Conservation (phyloP, 2,113 vertebrate species). For the Dipodomys ordii region DNA sequence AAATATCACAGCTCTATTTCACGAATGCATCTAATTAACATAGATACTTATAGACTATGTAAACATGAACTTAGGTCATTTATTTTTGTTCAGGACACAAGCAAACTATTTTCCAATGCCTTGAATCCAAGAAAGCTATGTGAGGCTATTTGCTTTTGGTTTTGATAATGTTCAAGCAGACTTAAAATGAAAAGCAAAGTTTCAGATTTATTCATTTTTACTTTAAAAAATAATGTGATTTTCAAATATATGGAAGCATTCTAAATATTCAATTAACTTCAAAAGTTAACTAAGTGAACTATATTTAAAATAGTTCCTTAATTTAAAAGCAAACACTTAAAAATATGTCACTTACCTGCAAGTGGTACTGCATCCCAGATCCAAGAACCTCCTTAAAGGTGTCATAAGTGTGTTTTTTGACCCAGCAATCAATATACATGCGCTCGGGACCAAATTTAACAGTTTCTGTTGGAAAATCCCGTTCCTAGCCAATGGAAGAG, state of each 20-base stretch:
- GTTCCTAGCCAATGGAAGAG: constrained; percentile 88
- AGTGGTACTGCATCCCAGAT: constrained; percentile 97
- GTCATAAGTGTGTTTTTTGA: constrained; percentile 95
- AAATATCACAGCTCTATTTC: neutral
- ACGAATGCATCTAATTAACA: neutral
- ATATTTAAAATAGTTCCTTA: neutral
- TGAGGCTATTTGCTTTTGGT: neutral
- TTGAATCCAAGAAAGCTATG: neutral
- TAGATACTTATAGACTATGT: neutral
- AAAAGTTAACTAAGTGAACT: neutral
- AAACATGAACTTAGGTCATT: neutral
- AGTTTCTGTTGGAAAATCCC: constrained; percentile 94
- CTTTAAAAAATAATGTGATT: constrained; percentile 22
- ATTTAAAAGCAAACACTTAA: constrained; percentile 10
- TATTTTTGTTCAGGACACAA: neutral
- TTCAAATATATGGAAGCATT: neutral
- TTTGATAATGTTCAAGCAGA: neutral
- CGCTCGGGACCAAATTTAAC: constrained; percentile 97
- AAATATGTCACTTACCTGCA: constrained; percentile 89
- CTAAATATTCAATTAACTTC: neutral
- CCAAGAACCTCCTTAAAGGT: constrained; percentile 96
- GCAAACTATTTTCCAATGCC: neutral
- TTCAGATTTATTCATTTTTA: constrained; percentile 10
- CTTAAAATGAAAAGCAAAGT: neutral
- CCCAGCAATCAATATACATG: constrained; percentile 98